Percentiles rank a stretch among this genome's conserved stretches.
Conservation (phyloP, 1,140 invertebrate species). For the Anagrus nilaparvatae region DNA sequence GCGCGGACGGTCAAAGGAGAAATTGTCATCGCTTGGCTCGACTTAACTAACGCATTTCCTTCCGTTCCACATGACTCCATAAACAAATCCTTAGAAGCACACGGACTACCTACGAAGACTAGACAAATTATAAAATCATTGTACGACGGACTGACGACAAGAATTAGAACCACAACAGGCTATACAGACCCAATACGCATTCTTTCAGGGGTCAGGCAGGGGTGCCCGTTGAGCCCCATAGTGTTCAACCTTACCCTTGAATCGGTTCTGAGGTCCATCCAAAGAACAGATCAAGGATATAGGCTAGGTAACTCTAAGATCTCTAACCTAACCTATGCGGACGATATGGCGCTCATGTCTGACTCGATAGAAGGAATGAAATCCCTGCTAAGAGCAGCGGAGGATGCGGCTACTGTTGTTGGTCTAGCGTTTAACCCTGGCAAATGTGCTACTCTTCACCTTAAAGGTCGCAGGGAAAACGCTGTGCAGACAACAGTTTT, state of each 20-base stretch:
- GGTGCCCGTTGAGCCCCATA: background rate
- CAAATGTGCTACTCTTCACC: too few relatives aligned
- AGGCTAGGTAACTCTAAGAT: too few relatives aligned
- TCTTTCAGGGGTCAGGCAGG: conserved; percentile 6
- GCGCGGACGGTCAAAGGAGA: conserved; percentile 9
- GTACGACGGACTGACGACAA: too few relatives aligned
- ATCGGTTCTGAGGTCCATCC: background rate
- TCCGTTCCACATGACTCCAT: conserved; percentile 27
- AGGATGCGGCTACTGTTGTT: background rate
- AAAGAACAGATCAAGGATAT: too few relatives aligned
- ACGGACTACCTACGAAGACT: conserved; percentile 6
- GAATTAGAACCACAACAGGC: too few relatives aligned
- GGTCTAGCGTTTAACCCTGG: conserved; percentile 18
- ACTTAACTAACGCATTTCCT: conserved; percentile 26
- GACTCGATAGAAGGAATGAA: conserved; percentile 2
- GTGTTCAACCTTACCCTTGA: conserved; percentile 4
- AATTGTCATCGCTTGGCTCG: conserved; percentile 25
- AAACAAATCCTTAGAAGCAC: background rate
- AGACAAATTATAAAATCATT: conserved; percentile 20
- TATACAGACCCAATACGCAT: too few relatives aligned
- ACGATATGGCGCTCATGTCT: too few relatives aligned
- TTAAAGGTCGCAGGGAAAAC: background rate
- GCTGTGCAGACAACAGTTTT: background rate
- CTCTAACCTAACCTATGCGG: too few relatives aligned
- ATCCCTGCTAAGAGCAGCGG: conserved; percentile 5